Conservation (phyloP, 2,797 vertebrate genomes). For the Pitangus sulphuratus region DNA sequence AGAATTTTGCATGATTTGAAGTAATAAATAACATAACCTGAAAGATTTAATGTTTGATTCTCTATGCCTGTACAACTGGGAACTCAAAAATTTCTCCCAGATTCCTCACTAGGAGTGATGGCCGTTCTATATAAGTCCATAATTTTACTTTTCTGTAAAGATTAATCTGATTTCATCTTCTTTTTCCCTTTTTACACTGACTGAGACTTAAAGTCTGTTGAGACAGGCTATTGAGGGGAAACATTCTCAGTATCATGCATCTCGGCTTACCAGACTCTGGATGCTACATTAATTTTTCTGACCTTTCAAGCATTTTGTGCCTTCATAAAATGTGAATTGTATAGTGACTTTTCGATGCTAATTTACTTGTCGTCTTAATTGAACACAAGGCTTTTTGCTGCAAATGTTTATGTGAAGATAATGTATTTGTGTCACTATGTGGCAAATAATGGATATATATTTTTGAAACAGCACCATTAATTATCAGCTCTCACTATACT, state of each 20-base stretch:
- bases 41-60: not conserved
- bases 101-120: not conserved
- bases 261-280: not conserved
- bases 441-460: not conserved
- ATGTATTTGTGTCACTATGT: not conserved
- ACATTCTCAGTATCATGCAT: not conserved
- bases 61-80: fast-evolving
- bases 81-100: not conserved
- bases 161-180: not conserved
- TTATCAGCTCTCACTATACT: not conserved
- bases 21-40: not conserved
- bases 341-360: not conserved
- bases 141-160: not conserved
- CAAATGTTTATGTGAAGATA: not conserved
- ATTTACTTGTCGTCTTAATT: not conserved
- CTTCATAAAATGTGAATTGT: not conserved
- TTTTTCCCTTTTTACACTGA: not conserved
- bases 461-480: not conserved
- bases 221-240: not conserved
- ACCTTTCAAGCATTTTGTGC: not conserved
- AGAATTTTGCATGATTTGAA: not conserved
- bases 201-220: not conserved
- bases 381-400: not conserved
- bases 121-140: not conserved
- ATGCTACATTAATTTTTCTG: not conserved